Base-by-base conservation (phyloP, 2,888 invertebrate species). In the Melanostoma mellinum region DNA sequence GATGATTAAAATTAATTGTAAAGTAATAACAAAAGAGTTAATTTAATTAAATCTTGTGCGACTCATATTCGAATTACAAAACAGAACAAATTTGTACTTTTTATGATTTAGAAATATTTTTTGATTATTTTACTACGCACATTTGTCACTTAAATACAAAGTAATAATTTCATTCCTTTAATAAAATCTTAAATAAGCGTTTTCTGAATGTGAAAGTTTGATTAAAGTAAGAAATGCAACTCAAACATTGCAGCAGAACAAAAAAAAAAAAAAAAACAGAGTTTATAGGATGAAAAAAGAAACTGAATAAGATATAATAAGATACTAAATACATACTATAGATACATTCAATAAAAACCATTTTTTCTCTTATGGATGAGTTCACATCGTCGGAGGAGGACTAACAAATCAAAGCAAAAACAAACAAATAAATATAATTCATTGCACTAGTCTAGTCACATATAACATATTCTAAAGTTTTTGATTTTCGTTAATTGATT, bases 361-460 rank as follows among this genome's bases (percentile, higher is more conserved):
- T 60, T 44, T 35, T 10, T 38, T 32, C 38, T 20, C 40, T 63
- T 63, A 38, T 5, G 4, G 50, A 61, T 32, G 2, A 36, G 46
- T 46, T 3, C 46, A 36, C 30, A n/a, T 48, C 20, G 4, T 46
- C 46, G 40, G 32, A 72, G 33, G 48, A 40, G 55, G 50, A 52
- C 36, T 6, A 71, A n/a, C 50, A 35, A 58, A 46, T 44, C 36
- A 35, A 75, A 40, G 65, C 53, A 60, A 67, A 52, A 68, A 36
- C 71, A 61, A 76, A 72, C 72, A 76, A 71, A 55, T 53, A 50
- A 55, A 52, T 42, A 48, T 30, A 52, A 35, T 65, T 77, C 63
- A 78, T 82, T 82, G 82, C 78, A 77, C 82, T 78, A 77, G 77
- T 78, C 82, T 82, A 82, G 82, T 82, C 82, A 82, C 82, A 52